Base-by-base conservation (phyloP, 2,888 invertebrate species). In the Marasmarcha lunaedactyla region DNA sequence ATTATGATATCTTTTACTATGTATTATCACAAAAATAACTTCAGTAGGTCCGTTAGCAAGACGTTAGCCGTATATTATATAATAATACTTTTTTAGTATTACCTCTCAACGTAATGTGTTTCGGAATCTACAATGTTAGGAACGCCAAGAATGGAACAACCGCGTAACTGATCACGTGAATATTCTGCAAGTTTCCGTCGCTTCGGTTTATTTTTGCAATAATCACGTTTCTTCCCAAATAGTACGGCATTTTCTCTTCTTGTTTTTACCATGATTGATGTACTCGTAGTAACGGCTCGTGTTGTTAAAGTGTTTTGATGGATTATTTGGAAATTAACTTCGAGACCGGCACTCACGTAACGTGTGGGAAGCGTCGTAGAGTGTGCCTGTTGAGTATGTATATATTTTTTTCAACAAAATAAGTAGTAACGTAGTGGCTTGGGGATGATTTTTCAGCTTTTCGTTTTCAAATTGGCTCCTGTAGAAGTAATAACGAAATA, bases 81-180 rank as follows among this genome's bases (percentile, higher is more conserved):
- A n/a, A n/a, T n/a, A n/a, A n/a, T n/a, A n/a, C n/a, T 20, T 20
- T 20, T 20, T 20, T 20, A 42, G 35, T 41, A 41, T 48, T 55
- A 76, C 79, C 71, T 73, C 46, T 76, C 78, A 39, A 57, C 49
- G 60, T 65, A 71, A 59, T 74, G 69, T 57, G 72, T 56, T 14
- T 66, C 55, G 33, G 51, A 49, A 46, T 77, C 62, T 36, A 62
- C 66, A 36, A 69, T 62, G 52, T 78, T 71, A 20, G 71, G 52
- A 30, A 78, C 46, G 1, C 77, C 78, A 47, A 77, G 78, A 39
- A 68, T 73, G 15, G 73, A 70, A 30, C 61, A 69, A 57, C 48
- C 66, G 51, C 46, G 47, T 49, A 77, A 60, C 54, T 73, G 71
- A 42, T 50, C 61, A 54, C 55, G 56, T 55, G 76, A 62, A 62